These are phyloP conservation scores for Argya squamiceps DNA, from an alignment of 2,797 vertebrate genomes.

Conservation along the genomic window DNA sequence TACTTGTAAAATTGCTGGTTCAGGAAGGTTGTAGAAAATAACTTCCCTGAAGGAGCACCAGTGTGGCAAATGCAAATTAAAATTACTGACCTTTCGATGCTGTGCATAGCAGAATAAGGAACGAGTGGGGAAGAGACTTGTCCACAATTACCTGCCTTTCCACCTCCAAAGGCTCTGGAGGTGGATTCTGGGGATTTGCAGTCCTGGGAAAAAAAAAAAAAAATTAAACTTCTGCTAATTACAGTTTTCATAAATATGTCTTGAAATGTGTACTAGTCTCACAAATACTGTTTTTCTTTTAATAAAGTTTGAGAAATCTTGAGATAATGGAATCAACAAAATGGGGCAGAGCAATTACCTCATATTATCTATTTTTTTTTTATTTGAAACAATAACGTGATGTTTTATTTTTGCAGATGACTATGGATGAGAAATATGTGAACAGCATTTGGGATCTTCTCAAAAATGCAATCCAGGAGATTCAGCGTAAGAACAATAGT, in stretches of 20 bases:
- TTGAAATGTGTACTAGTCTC: not conserved
- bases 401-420: constrained; percentile 87
- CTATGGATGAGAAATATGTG: constrained; percentile 99
- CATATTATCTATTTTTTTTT: not conserved
- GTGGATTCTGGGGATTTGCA: not conserved
- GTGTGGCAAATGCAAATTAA: constrained; percentile 5
- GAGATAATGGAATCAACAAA: not conserved
- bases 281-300: not conserved
- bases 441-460: constrained; percentile 99
- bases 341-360: not conserved
- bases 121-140: not conserved
- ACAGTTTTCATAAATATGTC: not conserved
- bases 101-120: not conserved
- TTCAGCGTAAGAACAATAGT: constrained; percentile 98
- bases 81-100: not conserved
- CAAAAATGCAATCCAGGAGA: constrained; percentile 99
- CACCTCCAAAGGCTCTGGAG: not conserved
- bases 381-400: not conserved
- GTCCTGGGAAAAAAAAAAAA: not conserved
- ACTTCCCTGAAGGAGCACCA: not conserved
- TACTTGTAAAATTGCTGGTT: constrained; percentile 5
- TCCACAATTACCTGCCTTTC: not conserved
- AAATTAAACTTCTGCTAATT: not conserved
- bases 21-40: not conserved
- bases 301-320: not conserved